These are phyloP conservation scores for Nephrotoma guestfalica DNA, from an alignment of 2,888 invertebrate genomes.

Conservation along the genomic window DNA sequence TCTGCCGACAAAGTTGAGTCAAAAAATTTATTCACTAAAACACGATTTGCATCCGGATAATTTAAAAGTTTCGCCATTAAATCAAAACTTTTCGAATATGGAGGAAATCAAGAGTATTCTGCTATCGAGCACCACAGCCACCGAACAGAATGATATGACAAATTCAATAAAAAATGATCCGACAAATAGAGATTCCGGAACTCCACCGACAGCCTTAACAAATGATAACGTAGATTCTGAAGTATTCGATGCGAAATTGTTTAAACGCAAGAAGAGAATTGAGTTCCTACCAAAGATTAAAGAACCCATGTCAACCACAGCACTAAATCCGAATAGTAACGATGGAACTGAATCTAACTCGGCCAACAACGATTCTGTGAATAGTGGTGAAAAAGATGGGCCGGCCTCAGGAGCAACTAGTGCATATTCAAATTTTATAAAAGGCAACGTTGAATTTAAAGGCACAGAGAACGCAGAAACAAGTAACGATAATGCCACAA, in stretches of 20 bases:
- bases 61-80: constrained; percentile 15
- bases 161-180: not conserved
- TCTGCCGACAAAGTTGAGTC: not conserved
- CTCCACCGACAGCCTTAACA: not conserved
- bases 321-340: not conserved
- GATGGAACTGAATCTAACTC: not conserved
- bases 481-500: not conserved
- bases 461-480: constrained; percentile 13
- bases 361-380: not conserved
- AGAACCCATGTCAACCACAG: constrained; percentile 13
- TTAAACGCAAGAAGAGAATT: constrained; percentile 39
- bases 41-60: constrained; percentile 38
- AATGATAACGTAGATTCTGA: constrained; percentile 12
- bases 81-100: not conserved
- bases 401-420: not conserved
- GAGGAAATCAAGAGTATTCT: constrained; percentile 9
- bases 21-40: constrained; percentile 6
- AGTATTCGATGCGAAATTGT: constrained; percentile 32
- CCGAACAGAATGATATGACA: not conserved
- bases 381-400: not conserved
- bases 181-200: not conserved
- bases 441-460: constrained; percentile 15
- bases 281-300: constrained; percentile 28
- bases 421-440: constrained; percentile 17
- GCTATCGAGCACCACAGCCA: not conserved